A percentile compares a stretch with the other conserved stretches of the same genome.
Conservation (phyloP, 2,113 vertebrate species). For the Chloroceryle aenea region DNA sequence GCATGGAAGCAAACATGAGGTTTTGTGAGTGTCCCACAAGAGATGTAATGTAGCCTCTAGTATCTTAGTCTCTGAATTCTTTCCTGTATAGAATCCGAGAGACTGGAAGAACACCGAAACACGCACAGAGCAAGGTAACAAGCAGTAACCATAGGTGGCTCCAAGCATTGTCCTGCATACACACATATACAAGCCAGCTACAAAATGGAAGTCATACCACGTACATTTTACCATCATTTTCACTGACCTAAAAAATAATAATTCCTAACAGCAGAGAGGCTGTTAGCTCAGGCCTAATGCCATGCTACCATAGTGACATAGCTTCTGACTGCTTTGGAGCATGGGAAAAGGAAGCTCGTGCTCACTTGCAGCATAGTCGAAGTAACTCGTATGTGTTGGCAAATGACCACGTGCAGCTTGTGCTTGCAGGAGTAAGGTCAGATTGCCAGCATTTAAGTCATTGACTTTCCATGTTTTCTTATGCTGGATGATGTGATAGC, state of each 20-base stretch:
- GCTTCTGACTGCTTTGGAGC: not conserved
- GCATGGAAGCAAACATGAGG: not conserved
- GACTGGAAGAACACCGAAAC: not conserved
- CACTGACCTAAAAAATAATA: not conserved
- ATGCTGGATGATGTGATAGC: accelerated
- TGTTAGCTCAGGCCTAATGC: not conserved
- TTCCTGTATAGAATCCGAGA: not conserved
- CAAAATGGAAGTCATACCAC: not conserved
- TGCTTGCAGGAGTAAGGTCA: not conserved
- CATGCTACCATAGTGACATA: accelerated
- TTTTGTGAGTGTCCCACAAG: not conserved
- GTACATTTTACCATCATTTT: accelerated
- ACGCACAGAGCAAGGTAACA: not conserved
- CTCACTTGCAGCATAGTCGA: not conserved
- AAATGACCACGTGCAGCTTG: accelerated
- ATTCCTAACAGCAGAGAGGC: not conserved
- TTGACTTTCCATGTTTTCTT: accelerated
- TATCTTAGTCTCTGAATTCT: not conserved
- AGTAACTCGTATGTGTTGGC: accelerated
- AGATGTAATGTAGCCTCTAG: not conserved
- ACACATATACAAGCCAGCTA: not conserved
- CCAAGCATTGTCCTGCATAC: not conserved
- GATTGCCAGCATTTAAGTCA: accelerated
- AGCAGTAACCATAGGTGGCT: not conserved
- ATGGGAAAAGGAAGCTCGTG: not conserved